Percentiles rank a stretch among this genome's conserved stretches.
phyloP scores from a whole-genome alignment of 2,797 vertebrate genomes.

The Galagoides demidoff region DNA sequence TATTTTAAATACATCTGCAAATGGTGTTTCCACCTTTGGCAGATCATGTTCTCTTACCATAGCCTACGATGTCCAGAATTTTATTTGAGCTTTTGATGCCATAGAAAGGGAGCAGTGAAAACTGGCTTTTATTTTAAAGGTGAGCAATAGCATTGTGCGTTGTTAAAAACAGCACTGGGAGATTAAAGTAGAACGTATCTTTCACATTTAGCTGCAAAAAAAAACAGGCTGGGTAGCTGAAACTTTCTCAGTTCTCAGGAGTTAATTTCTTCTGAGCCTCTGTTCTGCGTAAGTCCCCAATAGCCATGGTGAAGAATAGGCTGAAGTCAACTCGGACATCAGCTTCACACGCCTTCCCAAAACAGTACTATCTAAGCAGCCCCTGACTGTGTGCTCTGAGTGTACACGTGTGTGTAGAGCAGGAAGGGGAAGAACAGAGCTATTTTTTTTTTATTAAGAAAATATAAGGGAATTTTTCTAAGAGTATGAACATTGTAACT shows the following conservation, averaged over 20 bases:
- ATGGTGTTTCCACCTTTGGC: not conserved
- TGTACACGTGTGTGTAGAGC: accelerated
- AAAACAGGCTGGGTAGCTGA: not conserved
- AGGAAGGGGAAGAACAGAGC: not conserved
- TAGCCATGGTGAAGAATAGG: not conserved
- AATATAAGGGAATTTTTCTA: not conserved
- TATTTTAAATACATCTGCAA: not conserved
- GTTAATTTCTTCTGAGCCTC: not conserved
- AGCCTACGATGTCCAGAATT: not conserved
- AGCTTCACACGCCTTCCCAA: not conserved
- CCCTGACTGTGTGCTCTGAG: not conserved
- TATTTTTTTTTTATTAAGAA: conserved; percentile 1
- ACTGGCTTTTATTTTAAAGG: not conserved
- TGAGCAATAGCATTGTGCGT: not conserved
- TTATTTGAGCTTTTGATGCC: not conserved
- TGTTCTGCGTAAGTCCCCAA: not conserved
- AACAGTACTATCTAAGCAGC: not conserved
- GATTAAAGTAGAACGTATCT: not conserved
- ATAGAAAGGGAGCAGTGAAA: not conserved
- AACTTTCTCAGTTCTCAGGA: not conserved
- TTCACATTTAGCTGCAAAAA: not conserved
- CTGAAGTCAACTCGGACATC: not conserved
- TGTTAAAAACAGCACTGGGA: not conserved
- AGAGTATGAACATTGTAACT: too few species aligned
- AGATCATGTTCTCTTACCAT: not conserved